phyloP scores from a whole-genome alignment of 2,113 vertebrate species.

The Anas platyrhynchos region DNA sequence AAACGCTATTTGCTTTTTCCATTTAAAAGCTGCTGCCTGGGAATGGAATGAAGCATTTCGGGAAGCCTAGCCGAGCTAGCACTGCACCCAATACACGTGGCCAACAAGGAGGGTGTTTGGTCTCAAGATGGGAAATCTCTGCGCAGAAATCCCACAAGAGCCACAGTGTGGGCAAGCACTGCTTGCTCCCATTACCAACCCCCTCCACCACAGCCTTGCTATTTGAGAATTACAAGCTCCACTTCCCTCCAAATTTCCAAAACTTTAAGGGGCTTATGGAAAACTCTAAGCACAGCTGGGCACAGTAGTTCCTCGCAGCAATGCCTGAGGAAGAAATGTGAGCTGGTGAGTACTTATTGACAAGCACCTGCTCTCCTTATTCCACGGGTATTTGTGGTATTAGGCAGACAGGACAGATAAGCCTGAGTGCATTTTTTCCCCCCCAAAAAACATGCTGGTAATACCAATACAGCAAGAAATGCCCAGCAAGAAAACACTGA shows the following conservation, averaged over 20 bases:
- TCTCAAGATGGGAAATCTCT: not conserved
- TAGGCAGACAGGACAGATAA: not conserved
- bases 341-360: not conserved
- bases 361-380: rapidly evolving
- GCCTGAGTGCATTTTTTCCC: rapidly evolving
- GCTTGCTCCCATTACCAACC: not conserved
- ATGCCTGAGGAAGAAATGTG: not conserved
- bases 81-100: rapidly evolving
- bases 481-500: not conserved
- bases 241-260: not conserved
- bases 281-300: not conserved
- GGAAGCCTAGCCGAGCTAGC: not conserved
- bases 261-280: not conserved
- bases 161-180: not conserved
- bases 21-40: not conserved
- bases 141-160: not conserved
- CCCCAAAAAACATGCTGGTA: not conserved
- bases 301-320: not conserved
- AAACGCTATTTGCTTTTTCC: not conserved
- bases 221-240: not conserved
- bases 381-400: rapidly evolving
- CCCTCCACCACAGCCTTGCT: not conserved
- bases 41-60: not conserved
- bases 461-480: not conserved
- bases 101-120: not conserved